Evolutionary conservation across 2,113 vertebrate genomes (phyloP).

Genomic region (Ancistrus triradiatus): DNA sequence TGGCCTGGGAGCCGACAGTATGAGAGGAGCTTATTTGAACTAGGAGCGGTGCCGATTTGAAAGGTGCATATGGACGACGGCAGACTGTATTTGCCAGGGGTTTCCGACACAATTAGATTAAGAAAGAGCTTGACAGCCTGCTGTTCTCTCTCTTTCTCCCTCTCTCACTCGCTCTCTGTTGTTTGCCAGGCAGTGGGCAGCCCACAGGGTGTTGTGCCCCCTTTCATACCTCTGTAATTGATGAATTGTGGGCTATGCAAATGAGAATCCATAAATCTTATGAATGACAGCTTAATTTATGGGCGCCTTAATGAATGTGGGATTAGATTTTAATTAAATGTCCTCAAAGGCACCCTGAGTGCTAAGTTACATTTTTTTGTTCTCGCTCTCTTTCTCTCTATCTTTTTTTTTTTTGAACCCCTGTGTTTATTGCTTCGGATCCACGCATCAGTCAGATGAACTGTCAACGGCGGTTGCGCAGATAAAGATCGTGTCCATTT

Average conservation of each 20-base stretch:
- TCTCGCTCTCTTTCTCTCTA: conserved; percentile 18
- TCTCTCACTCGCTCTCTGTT: conserved; percentile 37
- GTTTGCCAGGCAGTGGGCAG: conserved; percentile 87
- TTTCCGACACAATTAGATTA: conserved; percentile 85
- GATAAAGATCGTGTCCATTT: conserved; percentile 71
- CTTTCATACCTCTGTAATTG: conserved; percentile 99
- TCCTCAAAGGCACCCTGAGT: conserved; percentile 99
- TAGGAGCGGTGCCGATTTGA: conserved; percentile 62
- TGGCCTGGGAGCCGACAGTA: not conserved
- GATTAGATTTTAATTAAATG: conserved; percentile 99
- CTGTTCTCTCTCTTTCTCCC: conserved; percentile 45
- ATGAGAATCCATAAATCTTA: conserved; percentile 99
- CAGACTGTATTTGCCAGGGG: conserved; percentile 76
- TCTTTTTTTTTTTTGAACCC: conserved; percentile 15
- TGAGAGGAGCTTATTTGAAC: conserved; percentile 1
- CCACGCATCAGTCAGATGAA: conserved; percentile 73
- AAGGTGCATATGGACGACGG: conserved; percentile 73
- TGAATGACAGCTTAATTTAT: conserved; percentile 99
- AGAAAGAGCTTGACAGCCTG: conserved; percentile 84
- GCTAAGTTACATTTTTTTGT: conserved; percentile 74
- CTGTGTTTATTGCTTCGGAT: conserved; percentile 56
- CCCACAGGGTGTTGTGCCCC: conserved; percentile 89
- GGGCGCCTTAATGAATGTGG: conserved; percentile 99
- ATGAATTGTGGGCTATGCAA: conserved; percentile 99
- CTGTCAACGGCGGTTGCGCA: conserved; percentile 67